These are phyloP conservation scores for Drosophila tsacasi DNA, from an alignment of 1,140 invertebrate genomes.

Conservation along the genomic window DNA sequence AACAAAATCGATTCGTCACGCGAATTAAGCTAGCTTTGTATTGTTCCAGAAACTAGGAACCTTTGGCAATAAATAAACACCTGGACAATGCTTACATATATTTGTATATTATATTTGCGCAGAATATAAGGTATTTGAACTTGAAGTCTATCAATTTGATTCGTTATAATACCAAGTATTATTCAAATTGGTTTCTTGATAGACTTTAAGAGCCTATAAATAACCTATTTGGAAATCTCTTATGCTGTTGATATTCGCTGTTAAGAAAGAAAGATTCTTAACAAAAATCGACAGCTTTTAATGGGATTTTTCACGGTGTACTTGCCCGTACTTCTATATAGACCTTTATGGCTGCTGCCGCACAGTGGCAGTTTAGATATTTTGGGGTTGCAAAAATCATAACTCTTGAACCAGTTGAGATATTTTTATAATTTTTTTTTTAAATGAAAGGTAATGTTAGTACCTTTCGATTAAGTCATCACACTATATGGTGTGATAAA, in stretches of 20 bases:
- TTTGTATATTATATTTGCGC: background rate
- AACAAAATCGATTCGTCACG: background rate
- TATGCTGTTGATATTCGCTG: background rate
- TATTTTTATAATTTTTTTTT: no score
- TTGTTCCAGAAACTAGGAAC: background rate
- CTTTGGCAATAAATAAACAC: background rate
- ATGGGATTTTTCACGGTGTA: background rate
- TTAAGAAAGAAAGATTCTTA: background rate
- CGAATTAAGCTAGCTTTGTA: background rate
- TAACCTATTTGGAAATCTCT: background rate
- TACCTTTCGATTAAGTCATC: no score
- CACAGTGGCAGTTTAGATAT: no score
- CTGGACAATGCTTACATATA: background rate
- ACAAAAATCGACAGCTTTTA: background rate
- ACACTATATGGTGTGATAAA: no score
- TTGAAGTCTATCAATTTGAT: background rate
- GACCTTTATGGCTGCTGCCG: slow-evolving; percentile 27
- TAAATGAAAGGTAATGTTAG: no score
- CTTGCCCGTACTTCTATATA: slow-evolving; percentile 20
- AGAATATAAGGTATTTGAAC: background rate
- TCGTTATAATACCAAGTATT: background rate
- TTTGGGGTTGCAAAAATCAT: no score
- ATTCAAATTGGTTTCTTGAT: background rate
- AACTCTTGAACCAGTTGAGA: no score
- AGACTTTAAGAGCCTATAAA: background rate